Base-by-base conservation (phyloP, 1,140 invertebrate species). In the Zaprionus inermis region DNA sequence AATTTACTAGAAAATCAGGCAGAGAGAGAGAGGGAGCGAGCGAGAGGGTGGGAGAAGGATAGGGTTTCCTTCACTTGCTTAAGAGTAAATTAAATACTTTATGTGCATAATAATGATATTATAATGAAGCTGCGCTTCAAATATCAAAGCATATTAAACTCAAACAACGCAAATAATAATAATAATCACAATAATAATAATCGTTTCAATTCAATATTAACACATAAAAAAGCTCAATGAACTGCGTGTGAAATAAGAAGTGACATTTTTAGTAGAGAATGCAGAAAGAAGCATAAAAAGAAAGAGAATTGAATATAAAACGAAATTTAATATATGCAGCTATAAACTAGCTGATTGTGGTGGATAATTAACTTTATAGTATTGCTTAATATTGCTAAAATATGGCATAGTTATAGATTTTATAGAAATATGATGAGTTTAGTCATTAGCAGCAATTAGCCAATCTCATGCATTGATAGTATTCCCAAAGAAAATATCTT, bases 61-160 rank as follows among this genome's bases (percentile, higher is more conserved):
- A 16, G 44, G 5, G 24, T 28, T 5, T 2, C 14, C 41, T 16
- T 6, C 9, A 9, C 41, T 18, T 18, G 44, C 51, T 12, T 3
- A 28, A 14, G 20, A 54, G 51, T 28, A 54, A 54, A 54, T 24
- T 49, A 49, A 18, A 20, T 20, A 22, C 44, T 20, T 18, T 20
- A 49, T 49, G 16, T 3, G 4, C 1, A 49, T 49, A 49, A 49
- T 22, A 12, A 49, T 49, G 44, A 22, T 49, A 49, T 49, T 49
- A 20, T 49, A 49, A 49, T 49, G 44, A 51, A 68, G 34, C 41
- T 58, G 55, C 41, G 44, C 44, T 20, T 34, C 30, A 66, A 66
- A 66, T 46, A 46, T 20, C 36, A 49, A 22, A 6, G 3, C 18
- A 49, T 20, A 49, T 18, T 22, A 44, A 16, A 2, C 2, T 3